Conservation (phyloP, 2,797 vertebrate genomes). For the Poecile montanus region DNA sequence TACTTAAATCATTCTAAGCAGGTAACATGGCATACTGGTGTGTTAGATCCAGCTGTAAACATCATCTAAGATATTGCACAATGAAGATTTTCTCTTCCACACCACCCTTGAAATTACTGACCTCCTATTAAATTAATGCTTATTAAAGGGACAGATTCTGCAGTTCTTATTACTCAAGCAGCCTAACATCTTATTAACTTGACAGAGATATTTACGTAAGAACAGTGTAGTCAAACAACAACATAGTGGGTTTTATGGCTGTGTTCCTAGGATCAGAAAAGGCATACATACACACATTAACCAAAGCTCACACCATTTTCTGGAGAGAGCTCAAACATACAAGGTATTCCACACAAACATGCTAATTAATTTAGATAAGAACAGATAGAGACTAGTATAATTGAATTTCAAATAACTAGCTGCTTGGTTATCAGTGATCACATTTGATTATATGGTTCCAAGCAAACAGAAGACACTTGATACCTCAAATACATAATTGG, state of each 20-base stretch:
- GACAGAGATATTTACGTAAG: neutral
- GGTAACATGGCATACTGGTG: neutral
- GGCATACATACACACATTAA: neutral
- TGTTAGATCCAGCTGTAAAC: neutral
- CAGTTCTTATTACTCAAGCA: slow-evolving; percentile 32
- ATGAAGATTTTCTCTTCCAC: slow-evolving; percentile 14
- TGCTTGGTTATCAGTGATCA: neutral
- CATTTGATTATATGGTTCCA: neutral
- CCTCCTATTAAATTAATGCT: slow-evolving; percentile 4
- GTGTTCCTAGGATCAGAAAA: neutral
- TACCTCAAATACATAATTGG: neutral
- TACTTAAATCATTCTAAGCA: neutral
- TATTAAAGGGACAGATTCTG: slow-evolving; percentile 24
- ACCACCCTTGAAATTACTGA: slow-evolving; percentile 1
- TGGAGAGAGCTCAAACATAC: neutral
- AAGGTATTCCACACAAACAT: neutral
- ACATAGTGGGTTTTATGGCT: neutral
- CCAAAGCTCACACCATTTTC: neutral
- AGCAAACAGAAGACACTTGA: neutral
- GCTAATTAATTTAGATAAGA: slow-evolving; percentile 9
- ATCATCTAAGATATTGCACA: slow-evolving; percentile 1
- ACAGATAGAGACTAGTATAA: neutral
- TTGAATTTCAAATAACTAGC: neutral
- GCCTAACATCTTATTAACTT: slow-evolving; percentile 30
- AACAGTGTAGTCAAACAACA: slow-evolving; percentile 4